Base-by-base conservation (phyloP, 2,113 vertebrate species). In the Dicerorhinus sumatrensis region DNA sequence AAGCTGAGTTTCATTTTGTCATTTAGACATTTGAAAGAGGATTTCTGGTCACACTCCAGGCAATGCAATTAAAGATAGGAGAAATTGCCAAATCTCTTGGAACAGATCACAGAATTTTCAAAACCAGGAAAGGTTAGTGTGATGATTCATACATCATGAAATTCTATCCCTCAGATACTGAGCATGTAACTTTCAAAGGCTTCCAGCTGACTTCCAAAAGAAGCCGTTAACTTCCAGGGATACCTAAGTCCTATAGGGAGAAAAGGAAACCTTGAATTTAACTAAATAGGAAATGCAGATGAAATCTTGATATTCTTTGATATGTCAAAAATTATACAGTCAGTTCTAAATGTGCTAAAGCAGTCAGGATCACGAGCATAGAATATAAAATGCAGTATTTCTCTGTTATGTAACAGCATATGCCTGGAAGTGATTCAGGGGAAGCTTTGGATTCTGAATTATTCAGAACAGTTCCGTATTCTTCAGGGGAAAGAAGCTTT, bases 211-310 rank as follows among this genome's bases (percentile, higher is more conserved):
- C 75, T 92, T 96, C 72, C 46, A 79, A 73, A 48, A 91, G 76
- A 95, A 94, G 88, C 76, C 90, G 29, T 93, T 91, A 92, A 86
- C 36, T 94, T 97, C 65, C n/a, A 92, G 54, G 33, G 70, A 80
- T 58, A 51, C 6, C 2, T 6, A 84, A 87, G 39, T 86, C 58
- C n/a, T 90, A 29, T 29, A 65, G 76, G 51, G 46, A 94, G 33
- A 92, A 96, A 90, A 79, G 31, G 77, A 90, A 94, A 91, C 14
- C 69, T 90, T 87, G 70, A 91, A 76, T 96, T 91, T 93, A 97
- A 84, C 72, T 90, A 92, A 70, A 42, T 72, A 73, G 39, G 10
- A 73, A 81, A 81, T 51, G 6, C 80, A 80, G 36, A 69, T 73
- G 51, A 93, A 89, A 76, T 89, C 36, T 87, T 60, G 51, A 86